Percentiles rank a stretch among this genome's conserved stretches.
Evolutionary conservation across 2,888 invertebrate species (phyloP).

Genomic region (Drosophila anceps): DNA sequence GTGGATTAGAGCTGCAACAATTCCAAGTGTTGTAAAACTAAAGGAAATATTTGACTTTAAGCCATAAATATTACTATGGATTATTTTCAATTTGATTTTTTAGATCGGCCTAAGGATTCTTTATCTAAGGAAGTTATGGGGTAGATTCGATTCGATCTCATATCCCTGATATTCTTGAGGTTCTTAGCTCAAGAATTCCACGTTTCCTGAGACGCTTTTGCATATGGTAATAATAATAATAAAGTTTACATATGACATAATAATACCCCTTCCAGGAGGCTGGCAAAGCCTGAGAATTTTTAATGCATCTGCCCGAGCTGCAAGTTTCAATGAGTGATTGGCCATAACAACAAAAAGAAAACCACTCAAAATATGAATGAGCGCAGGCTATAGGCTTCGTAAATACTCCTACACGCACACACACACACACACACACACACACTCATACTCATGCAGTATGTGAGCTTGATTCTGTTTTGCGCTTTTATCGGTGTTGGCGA

Average conservation of each 20-base stretch:
- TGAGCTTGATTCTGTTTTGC: constrained; percentile 9
- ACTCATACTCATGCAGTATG: background rate
- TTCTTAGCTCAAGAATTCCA: background rate
- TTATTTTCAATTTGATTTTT: no score
- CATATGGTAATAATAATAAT: background rate
- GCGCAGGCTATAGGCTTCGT: background rate
- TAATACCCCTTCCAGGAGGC: background rate
- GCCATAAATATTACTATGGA: background rate
- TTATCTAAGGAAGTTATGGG: no score
- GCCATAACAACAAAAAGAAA: background rate
- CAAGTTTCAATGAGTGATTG: constrained; percentile 11
- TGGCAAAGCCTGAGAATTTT: background rate
- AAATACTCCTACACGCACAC: constrained; percentile 9
- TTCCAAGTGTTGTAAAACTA: background rate
- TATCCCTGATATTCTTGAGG: no score
- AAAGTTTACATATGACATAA: background rate
- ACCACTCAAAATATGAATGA: constrained; percentile 14
- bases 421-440: background rate
- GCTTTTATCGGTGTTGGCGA: constrained; percentile 61
- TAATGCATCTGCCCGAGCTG: background rate
- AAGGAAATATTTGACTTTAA: background rate
- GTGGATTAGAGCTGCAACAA: background rate
- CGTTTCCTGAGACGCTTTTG: background rate
- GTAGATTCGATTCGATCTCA: no score
- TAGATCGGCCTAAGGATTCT: no score